Evolutionary conservation across 2,113 vertebrate genomes (phyloP).

Genomic region (Cyanocitta stelleri): DNA sequence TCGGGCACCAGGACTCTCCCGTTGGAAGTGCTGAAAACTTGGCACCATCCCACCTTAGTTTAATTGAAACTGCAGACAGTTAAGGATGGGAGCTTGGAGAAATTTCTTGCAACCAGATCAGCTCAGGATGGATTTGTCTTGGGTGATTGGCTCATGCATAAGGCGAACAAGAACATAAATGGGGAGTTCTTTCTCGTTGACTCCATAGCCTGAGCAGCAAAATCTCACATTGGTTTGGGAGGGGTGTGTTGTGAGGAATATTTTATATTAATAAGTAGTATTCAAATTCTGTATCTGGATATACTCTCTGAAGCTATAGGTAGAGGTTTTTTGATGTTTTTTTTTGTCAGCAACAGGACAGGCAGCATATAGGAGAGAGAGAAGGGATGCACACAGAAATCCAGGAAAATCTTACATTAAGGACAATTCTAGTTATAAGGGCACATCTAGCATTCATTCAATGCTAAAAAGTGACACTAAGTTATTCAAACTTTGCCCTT

Average conservation of each 20-base stretch:
- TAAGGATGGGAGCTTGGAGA: constrained; percentile 31
- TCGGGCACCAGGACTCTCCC: not conserved
- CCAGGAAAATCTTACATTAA: not conserved
- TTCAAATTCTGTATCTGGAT: not conserved
- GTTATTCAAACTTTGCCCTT: not conserved
- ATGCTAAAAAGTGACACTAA: not conserved
- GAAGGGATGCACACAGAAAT: not conserved
- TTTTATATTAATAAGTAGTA: not conserved
- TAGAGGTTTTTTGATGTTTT: not conserved
- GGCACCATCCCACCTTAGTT: constrained; percentile 18
- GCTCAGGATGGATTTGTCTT: constrained; percentile 2
- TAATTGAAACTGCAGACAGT: constrained; percentile 52
- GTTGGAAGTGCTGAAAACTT: constrained; percentile 26
- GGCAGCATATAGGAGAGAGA: not conserved
- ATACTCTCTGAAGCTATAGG: not conserved
- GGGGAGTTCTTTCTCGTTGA: not conserved
- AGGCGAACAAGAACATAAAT: not conserved
- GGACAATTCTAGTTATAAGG: not conserved
- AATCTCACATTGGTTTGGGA: not conserved
- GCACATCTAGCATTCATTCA: not conserved
- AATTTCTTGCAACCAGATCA: constrained; percentile 11
- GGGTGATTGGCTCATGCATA: not conserved
- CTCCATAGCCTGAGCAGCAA: not conserved
- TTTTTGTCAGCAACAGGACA: not conserved
- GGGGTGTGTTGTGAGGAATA: not conserved